Evolutionary conservation across 2,888 invertebrate genomes (phyloP).

Genomic region (Alsophila aescularia): DNA sequence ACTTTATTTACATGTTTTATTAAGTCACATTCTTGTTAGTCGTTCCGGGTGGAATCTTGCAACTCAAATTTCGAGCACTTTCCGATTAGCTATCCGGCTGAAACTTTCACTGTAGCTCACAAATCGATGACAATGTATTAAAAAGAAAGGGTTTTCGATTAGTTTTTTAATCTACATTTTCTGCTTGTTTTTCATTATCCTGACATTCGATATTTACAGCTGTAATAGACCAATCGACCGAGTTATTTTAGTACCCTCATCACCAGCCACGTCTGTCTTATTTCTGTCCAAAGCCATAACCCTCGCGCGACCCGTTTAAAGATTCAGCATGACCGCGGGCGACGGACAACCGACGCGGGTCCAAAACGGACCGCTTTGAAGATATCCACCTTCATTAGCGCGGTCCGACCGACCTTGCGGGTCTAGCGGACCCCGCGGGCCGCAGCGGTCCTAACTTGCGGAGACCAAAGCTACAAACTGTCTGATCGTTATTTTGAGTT

Average conservation of each 20-base stretch:
- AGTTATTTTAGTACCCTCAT: neutral
- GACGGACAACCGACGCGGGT: constrained; percentile 56
- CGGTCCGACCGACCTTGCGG: constrained; percentile 68
- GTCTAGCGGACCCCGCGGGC: constrained; percentile 41
- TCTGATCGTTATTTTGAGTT: constrained; percentile 1
- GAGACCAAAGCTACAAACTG: constrained; percentile 4
- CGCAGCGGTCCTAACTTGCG: neutral
- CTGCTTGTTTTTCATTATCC: too few relatives aligned
- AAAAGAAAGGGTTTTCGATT: too few relatives aligned
- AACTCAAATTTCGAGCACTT: too few relatives aligned
- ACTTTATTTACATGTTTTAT: too few relatives aligned
- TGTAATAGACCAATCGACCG: neutral
- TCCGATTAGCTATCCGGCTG: too few relatives aligned
- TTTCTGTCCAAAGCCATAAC: constrained; percentile 34
- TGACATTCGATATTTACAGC: too few relatives aligned
- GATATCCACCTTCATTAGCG: constrained; percentile 81
- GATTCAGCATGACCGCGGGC: constrained; percentile 77
- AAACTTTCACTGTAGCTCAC: too few relatives aligned
- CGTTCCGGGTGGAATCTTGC: too few relatives aligned
- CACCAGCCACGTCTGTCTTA: constrained; percentile 8
- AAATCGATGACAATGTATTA: too few relatives aligned
- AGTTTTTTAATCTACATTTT: too few relatives aligned
- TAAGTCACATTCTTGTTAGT: too few relatives aligned
- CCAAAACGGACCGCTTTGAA: constrained; percentile 73
- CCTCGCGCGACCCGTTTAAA: constrained; percentile 71